Conservation (phyloP, 2,888 invertebrate species). For the Eupeodes latifasciatus region DNA sequence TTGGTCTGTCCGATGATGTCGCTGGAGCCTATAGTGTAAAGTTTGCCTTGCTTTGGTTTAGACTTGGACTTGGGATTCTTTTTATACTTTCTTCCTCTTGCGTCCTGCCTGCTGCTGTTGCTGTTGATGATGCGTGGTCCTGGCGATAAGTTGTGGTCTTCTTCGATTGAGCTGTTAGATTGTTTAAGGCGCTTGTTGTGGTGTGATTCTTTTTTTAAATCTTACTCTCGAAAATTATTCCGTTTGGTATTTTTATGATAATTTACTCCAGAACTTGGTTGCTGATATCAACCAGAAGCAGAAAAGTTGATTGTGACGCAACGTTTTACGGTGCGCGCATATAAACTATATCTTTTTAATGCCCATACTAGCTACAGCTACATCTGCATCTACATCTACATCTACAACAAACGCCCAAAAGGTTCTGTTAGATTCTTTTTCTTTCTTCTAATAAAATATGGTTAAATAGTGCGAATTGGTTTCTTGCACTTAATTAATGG, state of each 20-base stretch:
- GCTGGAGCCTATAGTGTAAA: slow-evolving; percentile 53
- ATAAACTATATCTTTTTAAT: slow-evolving; percentile 62
- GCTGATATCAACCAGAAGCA: slow-evolving; percentile 23
- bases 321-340: slow-evolving; percentile 36
- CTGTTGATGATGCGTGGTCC: slow-evolving; percentile 46
- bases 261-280: slow-evolving; percentile 24
- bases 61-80: too few species aligned
- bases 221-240: slow-evolving; percentile 61
- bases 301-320: slow-evolving; percentile 42
- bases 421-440: slow-evolving; percentile 60
- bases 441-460: slow-evolving; percentile 68
- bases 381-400: neutral
- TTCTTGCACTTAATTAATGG: slow-evolving; percentile 75
- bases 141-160: slow-evolving; percentile 55
- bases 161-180: slow-evolving; percentile 72
- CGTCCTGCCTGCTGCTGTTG: neutral
- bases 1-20: neutral
- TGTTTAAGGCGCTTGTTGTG: slow-evolving; percentile 66
- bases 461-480: slow-evolving; percentile 76
- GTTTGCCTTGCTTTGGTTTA: slow-evolving; percentile 31
- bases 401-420: slow-evolving; percentile 43
- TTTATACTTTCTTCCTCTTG: too few species aligned
- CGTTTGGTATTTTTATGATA: slow-evolving; percentile 75
- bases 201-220: slow-evolving; percentile 33
- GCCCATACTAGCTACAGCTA: neutral